These are phyloP conservation scores for Phaedon cochleariae DNA, from an alignment of 2,888 invertebrate genomes.

Conservation along the genomic window DNA sequence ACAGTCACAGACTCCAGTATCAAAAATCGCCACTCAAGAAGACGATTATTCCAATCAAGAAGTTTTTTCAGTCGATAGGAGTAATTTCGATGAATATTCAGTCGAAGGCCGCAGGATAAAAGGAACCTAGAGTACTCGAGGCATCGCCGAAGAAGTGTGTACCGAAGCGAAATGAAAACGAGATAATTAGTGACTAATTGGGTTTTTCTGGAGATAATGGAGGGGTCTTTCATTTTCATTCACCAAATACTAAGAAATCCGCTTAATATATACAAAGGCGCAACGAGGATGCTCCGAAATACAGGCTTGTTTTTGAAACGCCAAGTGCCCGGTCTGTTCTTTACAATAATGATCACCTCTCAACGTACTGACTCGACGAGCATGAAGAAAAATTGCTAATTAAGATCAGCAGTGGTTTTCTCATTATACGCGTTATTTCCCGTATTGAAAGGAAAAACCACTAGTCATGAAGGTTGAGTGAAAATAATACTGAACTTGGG, in stretches of 20 bases:
- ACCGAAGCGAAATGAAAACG: conserved; percentile 21
- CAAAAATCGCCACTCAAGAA: no score
- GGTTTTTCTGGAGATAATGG: conserved; percentile 38
- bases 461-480: no score
- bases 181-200: conserved; percentile 33
- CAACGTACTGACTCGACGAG: conserved; percentile 16
- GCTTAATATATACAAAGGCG: conserved; percentile 44
- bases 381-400: conserved; percentile 25
- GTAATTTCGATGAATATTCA: not conserved
- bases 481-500: no score
- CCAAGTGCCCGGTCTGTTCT: conserved; percentile 31
- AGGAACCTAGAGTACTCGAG: not conserved
- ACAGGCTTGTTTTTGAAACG: conserved; percentile 32
- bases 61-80: not conserved
- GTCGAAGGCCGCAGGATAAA: not conserved
- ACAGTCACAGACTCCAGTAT: not conserved
- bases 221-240: conserved; percentile 33
- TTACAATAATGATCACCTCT: conserved; percentile 36
- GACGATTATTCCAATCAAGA: not conserved
- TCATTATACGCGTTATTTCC: conserved; percentile 11
- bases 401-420: not conserved
- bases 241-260: conserved; percentile 41
- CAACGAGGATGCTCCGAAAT: conserved; percentile 33
- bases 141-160: not conserved
- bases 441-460: no score